Evolutionary conservation across 2,797 vertebrate species (phyloP), one percentile per base, ranked within the genome.

Genomic region (Leuciscus waleckii): DNA sequence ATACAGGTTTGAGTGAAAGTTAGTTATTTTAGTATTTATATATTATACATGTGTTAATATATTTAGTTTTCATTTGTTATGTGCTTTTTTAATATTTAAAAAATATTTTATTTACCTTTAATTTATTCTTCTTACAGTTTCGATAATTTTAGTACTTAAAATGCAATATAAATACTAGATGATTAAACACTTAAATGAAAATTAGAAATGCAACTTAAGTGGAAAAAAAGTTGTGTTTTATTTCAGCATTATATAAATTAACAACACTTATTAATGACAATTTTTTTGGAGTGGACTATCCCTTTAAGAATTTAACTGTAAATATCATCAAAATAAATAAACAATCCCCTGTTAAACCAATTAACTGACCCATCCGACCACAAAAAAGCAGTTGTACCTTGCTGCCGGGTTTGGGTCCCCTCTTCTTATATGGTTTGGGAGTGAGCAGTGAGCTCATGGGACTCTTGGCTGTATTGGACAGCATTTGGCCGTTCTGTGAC

Each of bases 371-470:
- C 23, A 32, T 41, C 9, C 3, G 32, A n/a, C 41, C 14, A n/a
- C 3, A 75, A 49, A 39, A 21, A 78, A 17, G 46, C 17, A 78
- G 13, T 61, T 43, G 17, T 85, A 99, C 98, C 97, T 98, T 98
- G 95, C 92, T 96, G 90, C 93, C 96, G 13, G 97, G 95, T 90
- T 97, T 97, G 90, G 96, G 95, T 82, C 94, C 95, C 92, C 95
- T 96, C 95, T 96, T 97, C 93, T 94, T 97, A 91, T 95, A 92
- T 91, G 96, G 94, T 94, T 95, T 95, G 88, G 94, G 92, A 87
- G 92, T 89, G 84, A 93, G 94, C 70, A 91, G 95, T 84, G 85
- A 85, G 75, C 87, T 91, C 88, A 93, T 88, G 77, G 65, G 89
- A 87, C 86, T 92, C 91, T 93, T 95, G 88, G 81, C 84, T 85